These are phyloP conservation scores for Crossocerus cetratus DNA, from an alignment of 2,888 invertebrate species.

Conservation along the genomic window DNA sequence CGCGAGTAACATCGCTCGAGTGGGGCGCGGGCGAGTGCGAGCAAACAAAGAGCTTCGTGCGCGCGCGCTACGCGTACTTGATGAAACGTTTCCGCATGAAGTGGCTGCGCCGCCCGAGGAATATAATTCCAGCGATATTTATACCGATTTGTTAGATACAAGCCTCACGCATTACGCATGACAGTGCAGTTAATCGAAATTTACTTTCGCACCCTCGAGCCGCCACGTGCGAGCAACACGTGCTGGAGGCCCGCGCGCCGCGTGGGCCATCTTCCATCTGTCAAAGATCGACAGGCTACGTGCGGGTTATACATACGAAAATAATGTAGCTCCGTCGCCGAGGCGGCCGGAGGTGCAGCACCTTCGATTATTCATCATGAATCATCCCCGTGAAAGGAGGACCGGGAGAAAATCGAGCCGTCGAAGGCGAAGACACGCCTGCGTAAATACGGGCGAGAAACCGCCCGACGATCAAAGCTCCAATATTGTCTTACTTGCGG, in stretches of 20 bases:
- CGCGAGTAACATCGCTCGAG: not conserved
- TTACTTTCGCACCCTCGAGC: slow-evolving; percentile 58
- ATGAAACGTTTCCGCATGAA: slow-evolving; percentile 7
- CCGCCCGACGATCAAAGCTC: slow-evolving; percentile 26
- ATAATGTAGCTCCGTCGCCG: slow-evolving; percentile 21
- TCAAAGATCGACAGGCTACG: slow-evolving; percentile 58
- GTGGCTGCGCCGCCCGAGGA: not conserved
- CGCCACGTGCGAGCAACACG: slow-evolving; percentile 53
- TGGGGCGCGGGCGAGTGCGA: not conserved
- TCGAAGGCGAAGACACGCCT: not conserved
- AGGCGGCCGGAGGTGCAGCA: slow-evolving; percentile 28
- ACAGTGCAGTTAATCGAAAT: slow-evolving; percentile 60
- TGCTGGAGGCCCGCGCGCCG: slow-evolving; percentile 43
- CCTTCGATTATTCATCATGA: slow-evolving; percentile 26
- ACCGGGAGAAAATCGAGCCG: not conserved
- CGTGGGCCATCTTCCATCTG: slow-evolving; percentile 59
- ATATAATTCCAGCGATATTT: slow-evolving; percentile 45
- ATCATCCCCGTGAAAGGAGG: not conserved
- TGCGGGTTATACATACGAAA: slow-evolving; percentile 52
- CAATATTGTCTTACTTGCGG: slow-evolving; percentile 32
- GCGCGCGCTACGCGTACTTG: not conserved
- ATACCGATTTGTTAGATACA: slow-evolving; percentile 29
- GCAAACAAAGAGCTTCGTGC: not conserved
- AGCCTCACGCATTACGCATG: slow-evolving; percentile 52
- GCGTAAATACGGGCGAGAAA: slow-evolving; percentile 18